Base-by-base conservation (phyloP, 2,888 invertebrate species). In the Rotaria macrura region DNA sequence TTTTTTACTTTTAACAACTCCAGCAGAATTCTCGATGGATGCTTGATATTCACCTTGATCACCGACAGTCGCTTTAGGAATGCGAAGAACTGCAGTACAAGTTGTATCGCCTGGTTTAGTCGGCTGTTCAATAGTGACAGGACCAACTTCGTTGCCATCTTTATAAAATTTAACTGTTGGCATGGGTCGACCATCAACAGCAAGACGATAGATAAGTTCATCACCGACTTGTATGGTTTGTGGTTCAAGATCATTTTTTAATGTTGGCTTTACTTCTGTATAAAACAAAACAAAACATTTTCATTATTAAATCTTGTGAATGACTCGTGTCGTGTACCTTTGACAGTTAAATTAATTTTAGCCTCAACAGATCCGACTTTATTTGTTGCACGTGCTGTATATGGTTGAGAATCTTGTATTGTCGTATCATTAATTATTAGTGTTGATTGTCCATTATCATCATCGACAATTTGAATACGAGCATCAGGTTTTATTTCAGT, bases 341-440 rank as follows among this genome's bases (percentile, higher is more conserved):
- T 83, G 72, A 87, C 86, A 65, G 57, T 65, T 4, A 87, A 40
- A 52, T 57, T 85, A 85, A 84, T 54, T 25, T 57, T 65, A 23
- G 85, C 65, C n/a, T 87, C 86, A 72, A 85, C 87, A 9, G 85
- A 57, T 43, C 85, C 85, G n/a, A 85, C 85, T 86, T 87, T 87
- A 84, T 87, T 87, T 12, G 86, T 84, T 40, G 84, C 86, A 72
- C 85, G 84, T 34, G 85, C 86, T 49, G 86, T 84, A 65, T 87
- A 87, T 40, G 79, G 38, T 52, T 86, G 86, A 57, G 83, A 72
- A 52, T 87, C 87, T 25, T 79, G 49, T 34, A 84, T 43, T 54
- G 54, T 87, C 0, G 95, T 91, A 87, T 92, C 57, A 34, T 57
- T 83, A 34, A 87, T 85, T 23, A 84, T 83, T 9, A 87, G 40